Conservation (phyloP, 2,797 vertebrate species). For the Enteromius mattozi region DNA sequence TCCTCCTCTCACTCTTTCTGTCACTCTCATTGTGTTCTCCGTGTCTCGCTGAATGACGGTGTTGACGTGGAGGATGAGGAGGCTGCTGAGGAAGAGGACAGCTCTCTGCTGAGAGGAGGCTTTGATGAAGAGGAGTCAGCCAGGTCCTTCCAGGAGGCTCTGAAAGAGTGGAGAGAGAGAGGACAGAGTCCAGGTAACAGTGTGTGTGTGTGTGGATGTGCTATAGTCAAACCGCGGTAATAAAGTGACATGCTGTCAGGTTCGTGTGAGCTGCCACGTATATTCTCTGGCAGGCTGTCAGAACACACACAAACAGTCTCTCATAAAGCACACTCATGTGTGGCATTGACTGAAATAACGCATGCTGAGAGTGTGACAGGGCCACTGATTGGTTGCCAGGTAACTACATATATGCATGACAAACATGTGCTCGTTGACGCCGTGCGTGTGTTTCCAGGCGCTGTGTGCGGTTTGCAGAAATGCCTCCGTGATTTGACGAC, state of each 20-base stretch:
- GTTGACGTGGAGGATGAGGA: constrained; percentile 57
- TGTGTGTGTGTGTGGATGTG: not conserved
- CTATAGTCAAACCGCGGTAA: constrained; percentile 5
- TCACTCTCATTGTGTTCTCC: constrained; percentile 19
- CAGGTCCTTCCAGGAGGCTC: constrained; percentile 81
- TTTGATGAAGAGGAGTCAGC: constrained; percentile 84
- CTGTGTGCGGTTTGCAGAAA: not conserved
- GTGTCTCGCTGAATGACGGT: constrained; percentile 55
- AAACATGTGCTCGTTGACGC: not conserved
- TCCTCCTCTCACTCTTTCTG: not conserved
- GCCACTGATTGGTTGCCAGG: constrained; percentile 44
- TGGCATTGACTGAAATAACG: constrained; percentile 30
- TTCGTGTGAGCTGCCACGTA: constrained; percentile 6
- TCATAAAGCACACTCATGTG: constrained; percentile 20
- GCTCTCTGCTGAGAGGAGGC: constrained; percentile 71
- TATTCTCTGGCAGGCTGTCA: constrained; percentile 43
- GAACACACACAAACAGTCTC: constrained; percentile 38
- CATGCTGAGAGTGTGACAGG: not conserved
- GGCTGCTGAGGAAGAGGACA: constrained; percentile 45
- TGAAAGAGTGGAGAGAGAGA: constrained; percentile 80
- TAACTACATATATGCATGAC: constrained; percentile 41
- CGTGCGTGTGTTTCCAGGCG: not conserved
- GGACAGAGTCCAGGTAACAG: constrained; percentile 66
- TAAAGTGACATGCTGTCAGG: constrained; percentile 39
- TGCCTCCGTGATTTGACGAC: constrained; percentile 6